Base-by-base conservation (phyloP, 2,797 vertebrate species). In the Arctocebus calabarensis region DNA sequence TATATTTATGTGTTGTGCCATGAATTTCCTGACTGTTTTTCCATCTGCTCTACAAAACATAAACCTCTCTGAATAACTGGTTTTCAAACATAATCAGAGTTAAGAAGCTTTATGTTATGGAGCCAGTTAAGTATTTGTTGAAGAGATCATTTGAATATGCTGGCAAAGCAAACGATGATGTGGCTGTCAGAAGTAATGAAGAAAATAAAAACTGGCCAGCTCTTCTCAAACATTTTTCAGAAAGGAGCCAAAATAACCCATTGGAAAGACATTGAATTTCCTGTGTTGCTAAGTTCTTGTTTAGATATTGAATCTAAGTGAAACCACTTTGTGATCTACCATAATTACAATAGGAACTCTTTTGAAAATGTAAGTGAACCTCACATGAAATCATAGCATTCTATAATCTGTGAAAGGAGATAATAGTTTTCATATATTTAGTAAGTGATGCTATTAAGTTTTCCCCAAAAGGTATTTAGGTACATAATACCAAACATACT, bases 231-330 rank as follows among this genome's bases (percentile, higher is more conserved):
- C 2, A 57, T 48, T 13, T 82, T 71, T 88, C 16, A 45, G 29
- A 86, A 68, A 23, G 7, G 19, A 64, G 37, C 23, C 8, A 68
- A 78, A 3, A 20, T 64, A 82, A 61, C 22, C 12, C 71, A 62
- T 29, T 14, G 13, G n/a, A 32, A 61, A 89, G 23, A 91, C 19
- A 40, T 5, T 52, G 45, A 25, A 16, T 84, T 73, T 71, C 29
- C 32, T 94, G 13, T 92, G 37, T 55, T 90, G 25, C 75, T 92
- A 57, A 71, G 13, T 74, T 90, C 84, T 88, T 90, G 4, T 88
- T 90, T 90, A 79, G 32, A 19, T 78, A 62, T 23, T 77, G n/a
- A 84, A 74, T 85, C 4, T 13, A 82, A 43, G 13, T 88, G 20
- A 88, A 91, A 73, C n/a, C 10, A 70, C 32, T 78, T 92, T 27